Conservation (phyloP, 64 coral and sea anemone species). For the Dendrophyllia cribrosa region DNA sequence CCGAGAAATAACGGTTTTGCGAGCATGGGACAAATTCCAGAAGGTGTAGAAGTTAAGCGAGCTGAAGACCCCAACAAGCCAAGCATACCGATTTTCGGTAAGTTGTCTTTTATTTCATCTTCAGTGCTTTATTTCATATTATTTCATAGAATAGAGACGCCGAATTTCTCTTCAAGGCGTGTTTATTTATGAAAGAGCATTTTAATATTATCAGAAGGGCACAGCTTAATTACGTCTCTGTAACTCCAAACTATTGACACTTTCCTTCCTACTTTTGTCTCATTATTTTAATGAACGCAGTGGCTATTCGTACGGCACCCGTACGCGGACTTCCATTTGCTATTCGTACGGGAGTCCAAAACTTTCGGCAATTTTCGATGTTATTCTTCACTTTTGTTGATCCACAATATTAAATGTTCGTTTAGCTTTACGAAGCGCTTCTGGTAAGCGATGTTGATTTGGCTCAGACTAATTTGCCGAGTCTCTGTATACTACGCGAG, state of each 20-base stretch:
- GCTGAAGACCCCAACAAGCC: conserved; percentile 85
- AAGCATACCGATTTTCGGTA: conserved; percentile 97
- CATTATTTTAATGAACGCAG: not conserved
- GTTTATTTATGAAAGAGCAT: not conserved
- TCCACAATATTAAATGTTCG: too few relatives aligned
- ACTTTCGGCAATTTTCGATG: too few relatives aligned
- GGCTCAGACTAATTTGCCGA: too few relatives aligned
- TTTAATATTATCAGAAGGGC: not conserved
- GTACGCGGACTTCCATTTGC: too few relatives aligned
- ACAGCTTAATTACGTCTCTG: not conserved
- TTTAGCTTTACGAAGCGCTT: too few relatives aligned
- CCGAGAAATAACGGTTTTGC: conserved; percentile 65
- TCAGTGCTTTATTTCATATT: not conserved
- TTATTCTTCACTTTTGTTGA: too few relatives aligned
- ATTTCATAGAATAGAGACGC: too few relatives aligned
- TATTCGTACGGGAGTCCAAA: too few relatives aligned
- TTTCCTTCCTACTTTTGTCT: not conserved
- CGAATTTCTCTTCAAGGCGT: not conserved
- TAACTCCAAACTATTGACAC: not conserved
- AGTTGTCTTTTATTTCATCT: not conserved
- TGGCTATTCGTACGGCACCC: too few relatives aligned
- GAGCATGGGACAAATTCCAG: conserved; percentile 79
- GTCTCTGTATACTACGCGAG: too few relatives aligned
- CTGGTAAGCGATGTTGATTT: too few relatives aligned
- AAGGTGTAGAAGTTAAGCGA: conserved; percentile 97